Conservation (phyloP, 2,113 vertebrate species). For the Halichoerus grypus region DNA sequence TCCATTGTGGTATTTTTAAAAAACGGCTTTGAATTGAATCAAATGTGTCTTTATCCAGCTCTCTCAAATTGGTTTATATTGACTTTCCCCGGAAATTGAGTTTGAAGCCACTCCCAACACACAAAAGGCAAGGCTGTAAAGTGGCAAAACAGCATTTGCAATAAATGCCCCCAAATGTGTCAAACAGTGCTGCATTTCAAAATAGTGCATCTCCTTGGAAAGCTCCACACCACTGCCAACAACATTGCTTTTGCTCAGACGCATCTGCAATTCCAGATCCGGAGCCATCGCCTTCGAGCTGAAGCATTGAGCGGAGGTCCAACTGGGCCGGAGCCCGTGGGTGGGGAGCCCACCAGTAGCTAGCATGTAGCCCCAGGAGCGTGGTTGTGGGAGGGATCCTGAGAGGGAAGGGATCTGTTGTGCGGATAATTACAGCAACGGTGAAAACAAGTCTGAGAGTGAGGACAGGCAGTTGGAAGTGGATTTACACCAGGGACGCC, state of each 20-base stretch:
- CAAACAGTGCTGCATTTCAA: not conserved
- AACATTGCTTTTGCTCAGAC: not conserved
- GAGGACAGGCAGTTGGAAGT: not conserved
- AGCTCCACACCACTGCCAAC: not conserved
- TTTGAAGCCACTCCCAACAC: not conserved
- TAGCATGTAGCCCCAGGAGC: not conserved
- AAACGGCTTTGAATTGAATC: not conserved
- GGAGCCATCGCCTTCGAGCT: not conserved
- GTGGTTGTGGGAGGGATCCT: not conserved
- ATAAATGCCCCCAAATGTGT: not conserved
- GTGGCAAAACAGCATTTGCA: not conserved
- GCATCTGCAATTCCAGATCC: not conserved
- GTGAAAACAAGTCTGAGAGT: not conserved
- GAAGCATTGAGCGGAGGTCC: not conserved
- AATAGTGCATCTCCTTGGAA: not conserved
- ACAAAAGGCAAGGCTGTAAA: not conserved
- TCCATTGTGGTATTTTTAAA: not conserved
- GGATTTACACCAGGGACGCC: not conserved
- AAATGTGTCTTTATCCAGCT: not conserved
- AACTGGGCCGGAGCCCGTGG: not conserved
- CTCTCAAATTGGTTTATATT: slow-evolving; percentile 21
- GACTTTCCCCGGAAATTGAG: not conserved
- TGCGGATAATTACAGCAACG: not conserved
- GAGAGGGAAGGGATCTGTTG: not conserved
- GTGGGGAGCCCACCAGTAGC: not conserved